Evolutionary conservation across 2,113 vertebrate species (phyloP).

Genomic region (Tachysurus vachellii): DNA sequence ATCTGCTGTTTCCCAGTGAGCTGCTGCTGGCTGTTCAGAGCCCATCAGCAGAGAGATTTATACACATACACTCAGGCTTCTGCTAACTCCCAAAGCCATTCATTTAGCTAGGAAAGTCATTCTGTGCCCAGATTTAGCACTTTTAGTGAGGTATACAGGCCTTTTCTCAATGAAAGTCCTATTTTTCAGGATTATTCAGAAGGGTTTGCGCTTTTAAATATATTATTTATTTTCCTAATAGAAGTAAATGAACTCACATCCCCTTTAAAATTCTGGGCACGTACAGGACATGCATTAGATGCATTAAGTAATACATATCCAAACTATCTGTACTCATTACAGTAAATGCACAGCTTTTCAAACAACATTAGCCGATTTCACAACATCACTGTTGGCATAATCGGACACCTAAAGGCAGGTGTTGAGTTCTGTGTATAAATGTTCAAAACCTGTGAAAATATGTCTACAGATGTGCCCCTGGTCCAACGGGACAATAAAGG

Average conservation of each 20-base stretch:
- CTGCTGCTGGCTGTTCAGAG: slow-evolving; percentile 4
- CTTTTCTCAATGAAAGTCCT: slow-evolving; percentile 6
- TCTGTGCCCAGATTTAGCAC: not conserved
- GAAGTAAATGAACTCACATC: not conserved
- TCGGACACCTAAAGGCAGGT: not conserved
- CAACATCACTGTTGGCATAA: not conserved
- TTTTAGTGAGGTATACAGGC: not conserved
- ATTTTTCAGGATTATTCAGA: not conserved
- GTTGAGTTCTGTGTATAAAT: not conserved
- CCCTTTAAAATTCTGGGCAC: not conserved
- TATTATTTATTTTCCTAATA: not conserved
- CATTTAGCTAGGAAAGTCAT: slow-evolving; percentile 16
- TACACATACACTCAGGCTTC: not conserved
- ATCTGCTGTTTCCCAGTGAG: slow-evolving; percentile 31
- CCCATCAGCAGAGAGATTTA: slow-evolving; percentile 33
- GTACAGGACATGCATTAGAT: not conserved
- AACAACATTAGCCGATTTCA: not conserved
- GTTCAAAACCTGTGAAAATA: not conserved
- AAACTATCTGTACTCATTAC: not conserved
- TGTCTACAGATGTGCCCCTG: not conserved
- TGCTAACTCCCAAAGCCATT: slow-evolving; percentile 5
- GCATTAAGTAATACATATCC: not conserved
- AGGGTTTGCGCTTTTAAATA: not conserved
- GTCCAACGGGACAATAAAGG: not conserved
- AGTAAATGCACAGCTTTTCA: not conserved